Conservation (phyloP, 1,140 invertebrate genomes). For the Lutraria rhynchaena region DNA sequence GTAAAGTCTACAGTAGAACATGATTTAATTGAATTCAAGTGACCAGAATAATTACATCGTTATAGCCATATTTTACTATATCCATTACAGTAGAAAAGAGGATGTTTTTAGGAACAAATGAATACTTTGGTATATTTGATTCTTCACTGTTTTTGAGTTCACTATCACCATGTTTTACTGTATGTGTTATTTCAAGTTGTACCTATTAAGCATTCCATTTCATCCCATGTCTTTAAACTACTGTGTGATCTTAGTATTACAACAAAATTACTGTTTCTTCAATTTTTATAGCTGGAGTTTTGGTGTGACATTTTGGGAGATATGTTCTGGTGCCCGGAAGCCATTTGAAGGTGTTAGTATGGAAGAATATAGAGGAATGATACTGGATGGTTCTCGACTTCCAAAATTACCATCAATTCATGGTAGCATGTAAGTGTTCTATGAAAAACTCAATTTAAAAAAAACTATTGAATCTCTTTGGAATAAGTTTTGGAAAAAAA, state of each 20-base stretch:
- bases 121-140: too few relatives aligned
- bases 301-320: slow-evolving; percentile 45
- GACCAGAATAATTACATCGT: too few relatives aligned
- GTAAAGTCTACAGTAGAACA: too few relatives aligned
- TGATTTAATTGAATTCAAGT: too few relatives aligned
- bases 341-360: slow-evolving; percentile 19
- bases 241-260: not conserved
- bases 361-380: slow-evolving; percentile 8
- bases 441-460: too few relatives aligned
- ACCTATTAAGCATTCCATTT: not conserved
- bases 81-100: too few relatives aligned
- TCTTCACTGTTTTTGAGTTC: too few relatives aligned
- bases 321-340: slow-evolving; percentile 8
- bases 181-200: not conserved
- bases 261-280: not conserved
- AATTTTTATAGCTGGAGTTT: slow-evolving; percentile 44
- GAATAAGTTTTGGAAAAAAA: too few relatives aligned
- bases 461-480: too few relatives aligned
- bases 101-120: too few relatives aligned
- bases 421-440: slow-evolving; percentile 29
- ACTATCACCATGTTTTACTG: too few relatives aligned
- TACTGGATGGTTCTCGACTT: slow-evolving; percentile 10
- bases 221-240: not conserved
- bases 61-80: too few relatives aligned
- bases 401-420: not conserved